Evolutionary conservation across 2,888 invertebrate genomes (phyloP).

Genomic region (Cryptocephalus moraei): DNA sequence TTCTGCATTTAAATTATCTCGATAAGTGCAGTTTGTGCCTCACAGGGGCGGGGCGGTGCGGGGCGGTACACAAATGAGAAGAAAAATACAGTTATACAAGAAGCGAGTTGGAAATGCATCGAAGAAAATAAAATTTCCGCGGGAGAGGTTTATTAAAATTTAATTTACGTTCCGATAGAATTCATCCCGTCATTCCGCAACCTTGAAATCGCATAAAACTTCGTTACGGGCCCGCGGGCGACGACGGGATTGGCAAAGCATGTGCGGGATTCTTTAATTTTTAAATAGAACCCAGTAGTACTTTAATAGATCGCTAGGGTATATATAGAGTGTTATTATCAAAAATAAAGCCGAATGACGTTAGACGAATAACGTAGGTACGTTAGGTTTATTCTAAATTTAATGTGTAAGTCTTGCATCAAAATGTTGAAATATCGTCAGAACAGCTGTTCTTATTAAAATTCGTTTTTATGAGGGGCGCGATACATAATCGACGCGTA

Average conservation of each 20-base stretch:
- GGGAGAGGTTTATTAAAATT: too few species aligned
- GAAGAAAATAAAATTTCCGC: too few species aligned
- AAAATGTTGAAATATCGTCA: constrained; percentile 19
- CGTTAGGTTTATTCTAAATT: constrained; percentile 17
- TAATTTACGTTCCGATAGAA: too few species aligned
- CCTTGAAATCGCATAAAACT: too few species aligned
- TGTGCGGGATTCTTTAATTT: too few species aligned
- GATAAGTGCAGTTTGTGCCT: constrained; percentile 25
- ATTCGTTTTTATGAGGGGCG: constrained; percentile 9
- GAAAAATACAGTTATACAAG: too few species aligned
- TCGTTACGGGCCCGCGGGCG: too few species aligned
- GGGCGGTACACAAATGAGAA: constrained; percentile 1
- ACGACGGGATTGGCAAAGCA: too few species aligned
- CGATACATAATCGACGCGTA: too few species aligned
- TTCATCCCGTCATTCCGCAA: too few species aligned
- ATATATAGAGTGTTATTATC: constrained; percentile 27
- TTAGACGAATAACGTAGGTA: constrained; percentile 12
- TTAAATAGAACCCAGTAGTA: constrained; percentile 7
- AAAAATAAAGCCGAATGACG: constrained; percentile 25
- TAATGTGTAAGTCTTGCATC: constrained; percentile 18
- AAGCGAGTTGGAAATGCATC: too few species aligned
- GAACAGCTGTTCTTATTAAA: constrained; percentile 20
- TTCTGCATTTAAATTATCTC: constrained; percentile 32
- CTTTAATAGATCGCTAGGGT: constrained; percentile 20
- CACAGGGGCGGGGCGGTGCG: constrained; percentile 5